A percentile compares a stretch with the other conserved stretches of the same genome.
Evolutionary conservation across 2,113 vertebrate species (phyloP).

Genomic region (Willisornis vidua): DNA sequence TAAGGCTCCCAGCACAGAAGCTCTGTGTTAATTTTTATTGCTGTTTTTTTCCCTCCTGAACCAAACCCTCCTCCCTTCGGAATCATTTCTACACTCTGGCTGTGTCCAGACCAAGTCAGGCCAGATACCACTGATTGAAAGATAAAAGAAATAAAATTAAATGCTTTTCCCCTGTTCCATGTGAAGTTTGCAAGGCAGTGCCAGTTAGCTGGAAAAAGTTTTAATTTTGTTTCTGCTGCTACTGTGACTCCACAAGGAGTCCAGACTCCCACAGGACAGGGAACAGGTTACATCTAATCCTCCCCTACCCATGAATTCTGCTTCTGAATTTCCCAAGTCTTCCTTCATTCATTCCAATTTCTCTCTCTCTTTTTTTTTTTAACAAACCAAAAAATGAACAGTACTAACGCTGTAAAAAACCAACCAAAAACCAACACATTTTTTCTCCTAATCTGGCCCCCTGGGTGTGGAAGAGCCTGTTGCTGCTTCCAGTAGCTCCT

Average conservation of each 20-base stretch:
- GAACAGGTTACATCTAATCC: neutral
- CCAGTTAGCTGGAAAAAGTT: neutral
- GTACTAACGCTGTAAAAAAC: neutral
- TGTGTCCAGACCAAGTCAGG: neutral
- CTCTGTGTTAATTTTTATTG: neutral
- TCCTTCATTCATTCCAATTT: rapidly evolving
- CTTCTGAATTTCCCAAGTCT: neutral
- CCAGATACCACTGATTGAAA: neutral
- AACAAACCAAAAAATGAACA: neutral
- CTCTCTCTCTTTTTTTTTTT: too few species aligned
- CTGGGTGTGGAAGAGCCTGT: neutral
- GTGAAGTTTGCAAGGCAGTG: too few species aligned
- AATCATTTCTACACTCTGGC: neutral
- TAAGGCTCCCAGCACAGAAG: neutral
- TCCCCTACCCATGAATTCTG: rapidly evolving
- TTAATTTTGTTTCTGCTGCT: neutral
- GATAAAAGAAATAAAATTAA: neutral
- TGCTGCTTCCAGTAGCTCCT: neutral
- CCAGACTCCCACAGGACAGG: neutral
- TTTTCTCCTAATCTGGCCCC: neutral
- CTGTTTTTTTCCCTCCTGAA: neutral
- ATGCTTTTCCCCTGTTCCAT: rapidly evolving
- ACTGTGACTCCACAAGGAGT: neutral
- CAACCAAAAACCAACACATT: neutral
- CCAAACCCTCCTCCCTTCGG: neutral